A percentile compares a stretch with the other conserved stretches of the same genome.
phyloP scores from a whole-genome alignment of 2,113 vertebrate species.

The Labeo catla region DNA sequence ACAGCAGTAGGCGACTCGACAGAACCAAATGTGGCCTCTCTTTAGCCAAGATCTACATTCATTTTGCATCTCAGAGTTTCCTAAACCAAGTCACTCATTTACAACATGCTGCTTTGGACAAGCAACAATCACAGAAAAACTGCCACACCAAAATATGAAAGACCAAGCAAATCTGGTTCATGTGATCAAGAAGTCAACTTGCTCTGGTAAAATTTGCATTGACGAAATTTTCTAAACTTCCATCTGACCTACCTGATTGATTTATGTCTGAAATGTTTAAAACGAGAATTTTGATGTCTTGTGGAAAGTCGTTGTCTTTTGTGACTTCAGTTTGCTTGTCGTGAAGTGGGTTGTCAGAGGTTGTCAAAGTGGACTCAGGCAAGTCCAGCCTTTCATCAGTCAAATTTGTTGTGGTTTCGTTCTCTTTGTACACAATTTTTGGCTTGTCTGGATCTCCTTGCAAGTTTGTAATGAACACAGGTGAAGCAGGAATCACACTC shows the following conservation, averaged over 20 bases:
- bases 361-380: slow-evolving; percentile 65
- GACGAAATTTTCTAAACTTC: background rate
- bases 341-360: background rate
- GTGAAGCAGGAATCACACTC: background rate
- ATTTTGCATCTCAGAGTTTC: slow-evolving; percentile 16
- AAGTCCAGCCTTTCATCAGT: slow-evolving; percentile 71
- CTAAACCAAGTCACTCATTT: slow-evolving; percentile 15
- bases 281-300: slow-evolving; percentile 74
- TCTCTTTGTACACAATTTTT: slow-evolving; percentile 71
- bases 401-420: slow-evolving; percentile 33
- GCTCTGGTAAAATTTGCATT: background rate
- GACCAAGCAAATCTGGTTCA: background rate
- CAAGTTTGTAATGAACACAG: background rate
- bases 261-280: slow-evolving; percentile 79
- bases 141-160: slow-evolving; percentile 61
- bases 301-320: accelerated
- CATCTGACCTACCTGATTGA: slow-evolving; percentile 79
- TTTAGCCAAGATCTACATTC: slow-evolving; percentile 23
- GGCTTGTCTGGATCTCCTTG: slow-evolving; percentile 48
- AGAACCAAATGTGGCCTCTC: slow-evolving; percentile 9
- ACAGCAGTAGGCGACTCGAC: background rate
- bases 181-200: background rate
- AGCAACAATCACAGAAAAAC: slow-evolving; percentile 9
- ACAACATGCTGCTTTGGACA: slow-evolving; percentile 27
- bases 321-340: background rate